Conservation (phyloP, 2,797 vertebrate species). For the Lutjanus argentimaculatus region DNA sequence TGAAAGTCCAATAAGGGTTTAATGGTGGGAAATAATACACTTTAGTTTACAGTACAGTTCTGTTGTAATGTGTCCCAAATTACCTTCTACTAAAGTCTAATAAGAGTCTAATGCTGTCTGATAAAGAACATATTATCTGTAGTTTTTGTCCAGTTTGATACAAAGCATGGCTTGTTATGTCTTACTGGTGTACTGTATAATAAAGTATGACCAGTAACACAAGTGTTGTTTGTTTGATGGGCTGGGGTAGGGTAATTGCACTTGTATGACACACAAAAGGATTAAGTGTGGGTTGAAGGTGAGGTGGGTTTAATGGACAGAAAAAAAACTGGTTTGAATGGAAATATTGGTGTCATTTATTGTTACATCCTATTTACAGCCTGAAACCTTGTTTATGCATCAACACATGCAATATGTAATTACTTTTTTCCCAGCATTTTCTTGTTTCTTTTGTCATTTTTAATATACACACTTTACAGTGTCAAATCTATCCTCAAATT, state of each 20-base stretch:
- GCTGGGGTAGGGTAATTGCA: background rate
- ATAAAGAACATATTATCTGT: too few species aligned
- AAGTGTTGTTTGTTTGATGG: background rate
- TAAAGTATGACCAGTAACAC: background rate
- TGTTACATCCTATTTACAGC: slow-evolving; percentile 20
- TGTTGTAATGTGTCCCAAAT: too few species aligned
- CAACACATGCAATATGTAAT: background rate
- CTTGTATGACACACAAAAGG: slow-evolving; percentile 7
- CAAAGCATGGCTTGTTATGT: too few species aligned
- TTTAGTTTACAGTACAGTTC: too few species aligned
- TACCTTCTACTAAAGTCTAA: too few species aligned
- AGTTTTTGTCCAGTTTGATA: too few species aligned
- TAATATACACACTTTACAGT: background rate
- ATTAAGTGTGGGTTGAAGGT: slow-evolving; percentile 20
- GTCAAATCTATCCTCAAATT: slow-evolving; percentile 18
- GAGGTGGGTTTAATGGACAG: slow-evolving; percentile 37
- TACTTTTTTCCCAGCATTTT: background rate
- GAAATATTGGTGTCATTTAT: slow-evolving; percentile 13
- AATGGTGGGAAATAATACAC: too few species aligned
- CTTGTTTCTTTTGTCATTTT: slow-evolving; percentile 15
- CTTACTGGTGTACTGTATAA: too few species aligned
- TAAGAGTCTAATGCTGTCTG: too few species aligned
- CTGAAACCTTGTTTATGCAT: background rate
- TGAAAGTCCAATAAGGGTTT: too few species aligned
- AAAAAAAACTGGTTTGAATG: slow-evolving; percentile 41